phyloP scores from a whole-genome alignment of 2,797 vertebrate species.

The Morus bassanus region DNA sequence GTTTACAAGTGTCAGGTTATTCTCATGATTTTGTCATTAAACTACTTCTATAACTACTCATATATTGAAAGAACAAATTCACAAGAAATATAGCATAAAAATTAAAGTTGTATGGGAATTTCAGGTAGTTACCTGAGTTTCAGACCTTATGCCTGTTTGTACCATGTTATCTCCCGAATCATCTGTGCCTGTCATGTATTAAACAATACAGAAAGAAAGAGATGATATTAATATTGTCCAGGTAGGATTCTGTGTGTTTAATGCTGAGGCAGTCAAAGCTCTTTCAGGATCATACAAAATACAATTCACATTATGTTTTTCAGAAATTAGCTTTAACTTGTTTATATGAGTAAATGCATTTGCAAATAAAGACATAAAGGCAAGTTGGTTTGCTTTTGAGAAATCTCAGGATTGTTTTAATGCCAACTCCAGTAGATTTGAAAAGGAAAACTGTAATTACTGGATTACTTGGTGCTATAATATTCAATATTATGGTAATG shows the following conservation, averaged over 20 bases:
- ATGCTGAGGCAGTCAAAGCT: background rate
- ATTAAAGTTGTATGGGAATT: background rate
- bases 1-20: background rate
- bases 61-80: background rate
- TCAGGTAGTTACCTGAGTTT: background rate
- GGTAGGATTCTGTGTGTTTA: background rate
- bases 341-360: background rate
- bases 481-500: conserved; percentile 1
- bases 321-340: conserved; percentile 2
- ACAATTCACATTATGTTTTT: background rate
- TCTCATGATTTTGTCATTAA: background rate
- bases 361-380: background rate
- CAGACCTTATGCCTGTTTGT: background rate
- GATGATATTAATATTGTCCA: background rate
- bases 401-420: background rate
- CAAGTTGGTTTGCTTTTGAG: background rate
- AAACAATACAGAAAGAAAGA: conserved; percentile 15
- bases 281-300: background rate
- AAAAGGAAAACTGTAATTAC: background rate
- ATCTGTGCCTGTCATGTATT: background rate
- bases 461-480: background rate
- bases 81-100: background rate
- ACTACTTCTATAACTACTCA: background rate
- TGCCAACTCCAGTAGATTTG: background rate
- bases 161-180: background rate